Evolutionary conservation across 2,797 vertebrate species (phyloP).

Genomic region (Tarsius wallacei): DNA sequence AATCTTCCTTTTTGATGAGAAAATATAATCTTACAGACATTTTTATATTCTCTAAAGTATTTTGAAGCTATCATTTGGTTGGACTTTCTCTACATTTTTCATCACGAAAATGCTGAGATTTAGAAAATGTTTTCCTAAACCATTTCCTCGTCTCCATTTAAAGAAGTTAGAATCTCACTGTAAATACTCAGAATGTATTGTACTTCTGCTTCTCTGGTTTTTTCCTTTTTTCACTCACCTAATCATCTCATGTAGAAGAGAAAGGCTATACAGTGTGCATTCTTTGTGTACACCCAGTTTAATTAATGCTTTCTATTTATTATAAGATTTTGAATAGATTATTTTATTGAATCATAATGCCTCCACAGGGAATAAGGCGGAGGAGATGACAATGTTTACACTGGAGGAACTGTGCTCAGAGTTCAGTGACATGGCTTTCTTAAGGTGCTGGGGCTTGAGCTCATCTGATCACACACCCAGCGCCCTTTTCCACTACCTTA

Average conservation of each 20-base stretch:
- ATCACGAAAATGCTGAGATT: not conserved
- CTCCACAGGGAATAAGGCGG: not conserved
- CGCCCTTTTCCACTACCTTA: not conserved
- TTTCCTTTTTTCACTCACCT: not conserved
- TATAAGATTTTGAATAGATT: not conserved
- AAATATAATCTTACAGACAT: not conserved
- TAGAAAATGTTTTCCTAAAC: not conserved
- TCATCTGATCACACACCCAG: not conserved
- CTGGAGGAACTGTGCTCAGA: not conserved
- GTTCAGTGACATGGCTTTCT: not conserved
- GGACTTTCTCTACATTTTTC: not conserved
- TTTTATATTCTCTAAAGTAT: not conserved
- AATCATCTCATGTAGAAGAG: not conserved
- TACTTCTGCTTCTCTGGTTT: not conserved
- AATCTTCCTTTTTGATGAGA: not conserved
- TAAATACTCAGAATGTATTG: not conserved
- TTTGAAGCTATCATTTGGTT: not conserved
- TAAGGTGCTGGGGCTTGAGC: not conserved
- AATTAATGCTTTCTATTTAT: not conserved
- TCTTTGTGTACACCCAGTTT: not conserved
- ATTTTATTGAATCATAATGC: not conserved
- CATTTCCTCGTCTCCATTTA: not conserved
- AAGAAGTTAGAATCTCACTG: not conserved
- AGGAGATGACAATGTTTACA: not conserved
- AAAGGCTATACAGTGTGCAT: not conserved